Evolutionary conservation across 1,140 invertebrate species (phyloP).

Genomic region (Meloidogyne hapla): DNA sequence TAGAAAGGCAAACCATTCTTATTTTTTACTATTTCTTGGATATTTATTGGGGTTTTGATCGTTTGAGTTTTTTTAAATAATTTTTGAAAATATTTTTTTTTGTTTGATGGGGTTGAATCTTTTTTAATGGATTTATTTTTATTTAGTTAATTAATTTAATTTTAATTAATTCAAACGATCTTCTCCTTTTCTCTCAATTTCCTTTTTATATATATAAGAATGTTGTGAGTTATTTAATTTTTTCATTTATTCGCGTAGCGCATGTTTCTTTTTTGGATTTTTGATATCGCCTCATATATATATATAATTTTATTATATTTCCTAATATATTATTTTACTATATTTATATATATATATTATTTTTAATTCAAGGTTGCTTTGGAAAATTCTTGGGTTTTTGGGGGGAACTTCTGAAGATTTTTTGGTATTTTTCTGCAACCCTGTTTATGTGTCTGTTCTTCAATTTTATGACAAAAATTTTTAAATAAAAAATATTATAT

Average conservation of each 20-base stretch:
- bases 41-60: no score
- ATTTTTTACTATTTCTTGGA: no score
- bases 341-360: not conserved
- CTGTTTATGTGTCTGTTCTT: not conserved
- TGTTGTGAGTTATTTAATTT: not conserved
- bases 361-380: not conserved
- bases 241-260: not conserved
- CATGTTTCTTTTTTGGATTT: conserved; percentile 3
- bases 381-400: no score
- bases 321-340: not conserved
- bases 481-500: not conserved
- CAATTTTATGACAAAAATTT: not conserved
- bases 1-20: no score
- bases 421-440: not conserved
- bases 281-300: not conserved
- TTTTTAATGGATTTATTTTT: no score
- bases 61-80: no score
- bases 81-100: no score
- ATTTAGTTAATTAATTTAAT: not conserved
- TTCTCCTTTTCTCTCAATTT: not conserved
- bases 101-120: no score
- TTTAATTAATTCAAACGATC: not conserved
- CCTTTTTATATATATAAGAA: not conserved
- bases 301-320: not conserved
- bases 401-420: no score